Conservation (phyloP, 2,888 invertebrate genomes). For the Drosophila silvestris region DNA sequence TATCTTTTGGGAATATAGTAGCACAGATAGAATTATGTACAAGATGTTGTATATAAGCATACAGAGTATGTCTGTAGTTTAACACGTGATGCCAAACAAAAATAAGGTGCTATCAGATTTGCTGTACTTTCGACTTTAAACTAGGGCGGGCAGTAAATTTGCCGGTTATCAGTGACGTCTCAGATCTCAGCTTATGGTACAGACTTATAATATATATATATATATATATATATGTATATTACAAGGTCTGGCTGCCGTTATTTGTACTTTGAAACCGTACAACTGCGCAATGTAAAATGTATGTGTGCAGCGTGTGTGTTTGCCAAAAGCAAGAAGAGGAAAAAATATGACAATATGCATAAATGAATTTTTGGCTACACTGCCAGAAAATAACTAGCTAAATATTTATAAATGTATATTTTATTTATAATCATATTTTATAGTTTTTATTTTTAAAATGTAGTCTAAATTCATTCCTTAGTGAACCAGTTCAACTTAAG, state of each 20-base stretch:
- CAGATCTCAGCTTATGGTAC: conserved; percentile 31
- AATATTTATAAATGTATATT: neutral
- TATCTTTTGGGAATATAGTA: conserved; percentile 3
- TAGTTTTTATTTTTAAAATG: neutral
- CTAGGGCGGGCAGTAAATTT: neutral
- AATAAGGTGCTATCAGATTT: conserved; percentile 11
- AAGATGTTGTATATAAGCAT: conserved; percentile 16
- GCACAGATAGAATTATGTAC: conserved; percentile 21
- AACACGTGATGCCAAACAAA: neutral
- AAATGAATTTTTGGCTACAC: neutral
- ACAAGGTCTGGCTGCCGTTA: conserved; percentile 32
- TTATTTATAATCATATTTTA: neutral
- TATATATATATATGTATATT: conserved; percentile 1
- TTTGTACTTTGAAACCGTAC: conserved; percentile 48
- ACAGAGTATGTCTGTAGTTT: neutral
- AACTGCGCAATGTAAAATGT: conserved; percentile 40
- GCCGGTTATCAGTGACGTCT: conserved; percentile 51
- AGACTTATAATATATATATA: conserved; percentile 6
- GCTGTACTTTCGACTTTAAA: conserved; percentile 51
- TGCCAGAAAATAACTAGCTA: neutral
- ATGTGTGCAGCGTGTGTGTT: conserved; percentile 7
- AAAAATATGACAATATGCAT: conserved; percentile 36
- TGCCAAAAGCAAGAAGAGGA: conserved; percentile 36
- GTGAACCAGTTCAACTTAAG: neutral
- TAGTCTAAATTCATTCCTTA: neutral